Conservation (phyloP, 2,888 invertebrate genomes). For the Ommatoiulus sabulosus region DNA sequence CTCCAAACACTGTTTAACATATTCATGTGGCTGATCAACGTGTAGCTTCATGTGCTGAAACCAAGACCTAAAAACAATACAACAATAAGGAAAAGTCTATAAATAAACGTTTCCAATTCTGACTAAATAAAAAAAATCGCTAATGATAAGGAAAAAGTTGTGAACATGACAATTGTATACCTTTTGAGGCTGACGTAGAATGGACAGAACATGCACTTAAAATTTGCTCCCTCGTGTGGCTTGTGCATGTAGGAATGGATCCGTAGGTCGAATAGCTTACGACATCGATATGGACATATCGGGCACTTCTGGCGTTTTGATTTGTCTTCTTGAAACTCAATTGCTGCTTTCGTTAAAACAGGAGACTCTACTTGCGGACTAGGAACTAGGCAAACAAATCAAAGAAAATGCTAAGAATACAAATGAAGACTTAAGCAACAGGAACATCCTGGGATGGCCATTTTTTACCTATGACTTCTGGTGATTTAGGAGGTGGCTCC, state of each 20-base stretch:
- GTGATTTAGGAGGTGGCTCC: conserved; percentile 33
- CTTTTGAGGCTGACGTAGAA: conserved; percentile 80
- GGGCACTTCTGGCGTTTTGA: conserved; percentile 70
- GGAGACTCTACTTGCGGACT: not conserved
- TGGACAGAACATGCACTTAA: conserved; percentile 84
- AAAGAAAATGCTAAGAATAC: not conserved
- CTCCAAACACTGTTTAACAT: conserved; percentile 56
- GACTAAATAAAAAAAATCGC: not conserved
- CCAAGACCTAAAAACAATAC: conserved; percentile 68
- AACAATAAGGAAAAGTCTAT: not conserved
- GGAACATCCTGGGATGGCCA: not conserved
- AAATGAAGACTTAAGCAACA: not conserved
- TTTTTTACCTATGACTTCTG: conserved; percentile 18
- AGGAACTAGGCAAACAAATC: not conserved
- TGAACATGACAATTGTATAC: conserved; percentile 64
- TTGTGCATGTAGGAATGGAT: conserved; percentile 79
- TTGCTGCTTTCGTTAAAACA: not conserved
- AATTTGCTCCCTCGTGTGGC: conserved; percentile 74
- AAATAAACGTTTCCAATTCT: no score
- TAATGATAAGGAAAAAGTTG: not conserved
- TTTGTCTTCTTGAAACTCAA: conserved; percentile 22
- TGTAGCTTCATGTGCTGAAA: conserved; percentile 77
- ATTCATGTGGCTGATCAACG: conserved; percentile 71
- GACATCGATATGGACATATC: conserved; percentile 79
- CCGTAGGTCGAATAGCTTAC: conserved; percentile 73